phyloP scores from a whole-genome alignment of 2,113 vertebrate species.

The Eurystomus gularis region DNA sequence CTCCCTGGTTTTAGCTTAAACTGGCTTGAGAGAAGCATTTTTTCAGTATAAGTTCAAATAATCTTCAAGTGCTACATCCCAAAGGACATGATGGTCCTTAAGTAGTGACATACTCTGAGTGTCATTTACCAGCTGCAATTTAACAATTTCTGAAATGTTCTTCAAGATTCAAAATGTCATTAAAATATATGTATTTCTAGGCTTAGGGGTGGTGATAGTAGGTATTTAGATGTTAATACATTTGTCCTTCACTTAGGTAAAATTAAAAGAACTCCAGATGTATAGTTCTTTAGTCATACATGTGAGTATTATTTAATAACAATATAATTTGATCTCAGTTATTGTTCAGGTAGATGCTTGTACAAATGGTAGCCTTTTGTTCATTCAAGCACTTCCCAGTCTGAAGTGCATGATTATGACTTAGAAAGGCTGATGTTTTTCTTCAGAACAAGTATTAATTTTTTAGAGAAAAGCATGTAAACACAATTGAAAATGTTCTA shows the following conservation, averaged over 20 bases:
- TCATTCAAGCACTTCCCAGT: background rate
- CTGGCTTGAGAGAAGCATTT: background rate
- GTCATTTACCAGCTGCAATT: background rate
- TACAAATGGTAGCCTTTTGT: background rate
- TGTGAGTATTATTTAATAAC: background rate
- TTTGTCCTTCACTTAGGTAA: background rate
- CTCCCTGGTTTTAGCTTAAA: background rate
- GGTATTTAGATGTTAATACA: background rate
- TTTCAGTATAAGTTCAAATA: background rate
- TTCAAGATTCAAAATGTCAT: background rate
- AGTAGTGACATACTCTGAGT: background rate
- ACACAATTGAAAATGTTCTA: background rate
- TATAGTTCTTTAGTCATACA: background rate
- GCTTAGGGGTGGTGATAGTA: too few species aligned
- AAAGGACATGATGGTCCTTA: background rate
- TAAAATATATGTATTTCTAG: background rate
- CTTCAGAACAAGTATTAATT: background rate
- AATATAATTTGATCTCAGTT: background rate
- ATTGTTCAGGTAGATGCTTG: background rate
- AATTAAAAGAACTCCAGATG: background rate
- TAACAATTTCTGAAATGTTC: background rate
- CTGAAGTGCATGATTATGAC: background rate
- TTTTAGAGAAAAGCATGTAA: background rate
- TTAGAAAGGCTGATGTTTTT: background rate
- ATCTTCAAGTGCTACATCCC: background rate